Conservation (phyloP, 1,140 invertebrate genomes). For the Heterodera carotae region DNA sequence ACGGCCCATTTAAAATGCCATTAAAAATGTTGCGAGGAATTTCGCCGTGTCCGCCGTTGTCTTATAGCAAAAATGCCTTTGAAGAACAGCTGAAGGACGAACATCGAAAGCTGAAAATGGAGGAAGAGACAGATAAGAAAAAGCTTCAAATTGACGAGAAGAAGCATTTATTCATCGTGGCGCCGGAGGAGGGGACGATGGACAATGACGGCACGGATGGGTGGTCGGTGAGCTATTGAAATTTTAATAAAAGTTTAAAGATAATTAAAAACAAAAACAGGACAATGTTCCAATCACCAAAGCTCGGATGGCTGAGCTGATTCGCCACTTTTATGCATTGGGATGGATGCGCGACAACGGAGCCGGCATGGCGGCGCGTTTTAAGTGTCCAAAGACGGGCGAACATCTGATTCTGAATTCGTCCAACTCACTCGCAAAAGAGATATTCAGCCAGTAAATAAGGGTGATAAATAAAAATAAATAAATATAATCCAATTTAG, state of each 20-base stretch:
- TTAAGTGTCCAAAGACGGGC: background rate
- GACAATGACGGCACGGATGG: background rate
- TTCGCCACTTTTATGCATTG: conserved; percentile 4
- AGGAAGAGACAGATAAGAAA: background rate
- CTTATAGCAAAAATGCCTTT: background rate
- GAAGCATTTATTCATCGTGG: no score
- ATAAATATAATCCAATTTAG: background rate
- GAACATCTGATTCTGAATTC: background rate
- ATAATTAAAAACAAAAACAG: no score
- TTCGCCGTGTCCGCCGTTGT: background rate
- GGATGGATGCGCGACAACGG: conserved; percentile 2
- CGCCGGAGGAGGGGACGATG: background rate
- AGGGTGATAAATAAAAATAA: background rate
- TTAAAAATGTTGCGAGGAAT: background rate
- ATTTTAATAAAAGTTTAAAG: background rate
- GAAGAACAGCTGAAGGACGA: background rate
- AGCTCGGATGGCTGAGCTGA: conserved; percentile 6
- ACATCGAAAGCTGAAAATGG: background rate
- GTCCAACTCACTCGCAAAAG: background rate
- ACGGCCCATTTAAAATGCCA: background rate
- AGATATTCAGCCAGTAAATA: background rate
- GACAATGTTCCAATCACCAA: conserved; percentile 9
- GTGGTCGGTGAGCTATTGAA: conserved; percentile 7
- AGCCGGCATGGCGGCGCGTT: background rate
- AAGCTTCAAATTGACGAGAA: background rate